phyloP scores from a whole-genome alignment of 2,113 vertebrate species.

The Alligator sinensis region DNA sequence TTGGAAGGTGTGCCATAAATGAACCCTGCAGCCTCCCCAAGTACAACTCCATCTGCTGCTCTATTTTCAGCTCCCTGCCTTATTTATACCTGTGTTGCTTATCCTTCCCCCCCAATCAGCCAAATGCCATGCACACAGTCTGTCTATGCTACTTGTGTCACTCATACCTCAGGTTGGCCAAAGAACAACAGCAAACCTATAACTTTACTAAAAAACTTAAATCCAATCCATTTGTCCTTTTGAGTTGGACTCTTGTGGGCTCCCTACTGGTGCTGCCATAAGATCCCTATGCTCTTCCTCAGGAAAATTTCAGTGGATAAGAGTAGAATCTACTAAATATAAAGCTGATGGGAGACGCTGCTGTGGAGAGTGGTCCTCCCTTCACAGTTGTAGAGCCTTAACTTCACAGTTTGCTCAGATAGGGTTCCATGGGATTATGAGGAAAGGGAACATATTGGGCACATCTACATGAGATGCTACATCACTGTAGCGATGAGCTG shows the following conservation, averaged over 20 bases:
- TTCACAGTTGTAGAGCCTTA: background rate
- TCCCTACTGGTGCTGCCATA: background rate
- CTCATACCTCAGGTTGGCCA: no score
- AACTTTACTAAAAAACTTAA: background rate
- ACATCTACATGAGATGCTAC: no score
- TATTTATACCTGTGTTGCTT: no score
- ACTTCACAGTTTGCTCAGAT: background rate
- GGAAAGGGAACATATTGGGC: background rate
- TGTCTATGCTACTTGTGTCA: no score
- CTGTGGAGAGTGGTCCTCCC: background rate
- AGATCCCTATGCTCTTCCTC: background rate
- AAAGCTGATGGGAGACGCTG: background rate
- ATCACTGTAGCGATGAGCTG: no score
- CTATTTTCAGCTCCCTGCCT: no score
- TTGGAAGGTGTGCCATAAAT: no score
- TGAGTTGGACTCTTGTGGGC: background rate
- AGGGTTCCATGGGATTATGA: background rate
- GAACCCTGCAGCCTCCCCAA: no score
- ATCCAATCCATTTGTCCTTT: background rate
- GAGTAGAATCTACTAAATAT: background rate
- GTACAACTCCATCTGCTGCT: no score
- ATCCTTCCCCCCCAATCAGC: no score
- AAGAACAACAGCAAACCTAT: background rate
- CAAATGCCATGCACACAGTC: no score
- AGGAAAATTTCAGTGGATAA: background rate